Conservation (phyloP, 1,140 invertebrate genomes). For the Leptinotarsa lineolata region DNA sequence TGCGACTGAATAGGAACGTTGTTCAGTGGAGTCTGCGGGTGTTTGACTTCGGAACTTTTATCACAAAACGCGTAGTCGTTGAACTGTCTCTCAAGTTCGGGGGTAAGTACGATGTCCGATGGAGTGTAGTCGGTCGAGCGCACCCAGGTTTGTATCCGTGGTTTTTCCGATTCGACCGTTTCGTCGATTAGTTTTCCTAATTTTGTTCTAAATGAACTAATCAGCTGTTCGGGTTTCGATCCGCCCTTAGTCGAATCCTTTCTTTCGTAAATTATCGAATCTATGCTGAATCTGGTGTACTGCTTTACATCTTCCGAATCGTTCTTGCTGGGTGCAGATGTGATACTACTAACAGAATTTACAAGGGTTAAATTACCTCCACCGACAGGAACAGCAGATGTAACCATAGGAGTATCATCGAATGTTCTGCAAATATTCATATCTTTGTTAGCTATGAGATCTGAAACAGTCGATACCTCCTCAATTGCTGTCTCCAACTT, state of each 20-base stretch:
- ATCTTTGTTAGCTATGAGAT: not conserved
- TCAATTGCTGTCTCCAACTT: not conserved
- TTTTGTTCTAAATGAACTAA: not conserved
- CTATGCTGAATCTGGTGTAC: slow-evolving; percentile 10
- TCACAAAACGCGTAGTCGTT: slow-evolving; percentile 27
- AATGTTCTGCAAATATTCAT: not conserved
- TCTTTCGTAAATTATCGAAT: slow-evolving; percentile 7
- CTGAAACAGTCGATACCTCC: not conserved
- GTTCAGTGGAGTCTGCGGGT: slow-evolving; percentile 45
- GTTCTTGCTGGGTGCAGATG: not conserved
- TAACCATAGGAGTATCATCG: not conserved
- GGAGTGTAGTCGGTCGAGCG: not conserved
- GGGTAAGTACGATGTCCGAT: slow-evolving; percentile 5
- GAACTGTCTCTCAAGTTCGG: not conserved
- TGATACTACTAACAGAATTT: not conserved
- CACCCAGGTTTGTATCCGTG: no score
- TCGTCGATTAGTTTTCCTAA: not conserved
- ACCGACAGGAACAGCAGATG: not conserved
- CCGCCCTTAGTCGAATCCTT: not conserved
- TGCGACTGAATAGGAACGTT: slow-evolving; percentile 40
- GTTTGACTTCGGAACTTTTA: slow-evolving; percentile 44
- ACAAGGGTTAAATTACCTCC: not conserved
- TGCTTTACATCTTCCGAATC: not conserved
- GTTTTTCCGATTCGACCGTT: not conserved
- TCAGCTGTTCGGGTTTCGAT: not conserved